A percentile compares a stretch with the other conserved stretches of the same genome.
Conservation (phyloP, 1,140 invertebrate genomes). For the Onthophagus taurus region DNA sequence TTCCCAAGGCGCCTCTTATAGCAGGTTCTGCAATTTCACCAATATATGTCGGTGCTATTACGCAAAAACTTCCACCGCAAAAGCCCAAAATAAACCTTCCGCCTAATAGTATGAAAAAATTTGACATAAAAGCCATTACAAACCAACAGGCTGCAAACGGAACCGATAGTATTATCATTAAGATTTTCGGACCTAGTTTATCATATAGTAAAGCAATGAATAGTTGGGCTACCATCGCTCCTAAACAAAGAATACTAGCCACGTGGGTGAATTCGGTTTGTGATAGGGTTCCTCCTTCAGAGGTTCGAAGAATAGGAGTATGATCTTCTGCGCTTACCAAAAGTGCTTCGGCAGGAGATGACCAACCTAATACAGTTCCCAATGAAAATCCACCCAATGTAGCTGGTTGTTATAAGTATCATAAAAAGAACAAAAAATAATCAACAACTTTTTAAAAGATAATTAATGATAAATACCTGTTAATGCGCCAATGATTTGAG, state of each 20-base stretch:
- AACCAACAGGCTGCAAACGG: constrained; percentile 56
- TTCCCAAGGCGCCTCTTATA: constrained; percentile 56
- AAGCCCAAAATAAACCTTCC: constrained; percentile 56
- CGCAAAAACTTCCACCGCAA: constrained; percentile 21
- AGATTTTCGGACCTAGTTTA: constrained; percentile 50
- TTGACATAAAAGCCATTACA: constrained; percentile 46
- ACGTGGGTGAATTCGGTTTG: not conserved
- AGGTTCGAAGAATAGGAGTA: no score
- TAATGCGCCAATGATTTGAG: no score
- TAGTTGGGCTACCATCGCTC: constrained; percentile 48
- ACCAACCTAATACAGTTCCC: constrained; percentile 49
- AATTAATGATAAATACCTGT: no score
- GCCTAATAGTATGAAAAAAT: constrained; percentile 46
- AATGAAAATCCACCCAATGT: constrained; percentile 37
- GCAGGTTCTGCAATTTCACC: constrained; percentile 55
- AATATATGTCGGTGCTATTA: constrained; percentile 56
- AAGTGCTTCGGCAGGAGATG: constrained; percentile 43
- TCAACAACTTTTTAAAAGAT: no score
- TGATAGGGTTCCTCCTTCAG: not conserved
- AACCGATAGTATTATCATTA: constrained; percentile 49
- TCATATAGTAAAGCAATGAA: constrained; percentile 54
- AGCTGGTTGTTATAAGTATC: no score
- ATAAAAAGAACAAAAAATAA: no score
- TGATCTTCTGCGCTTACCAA: constrained; percentile 6
- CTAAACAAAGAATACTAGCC: constrained; percentile 37